Percentiles rank a stretch among this genome's conserved stretches.
These are phyloP conservation scores for Isichthys henryi DNA, from an alignment of 2,113 vertebrate species.

Conservation along the genomic window DNA sequence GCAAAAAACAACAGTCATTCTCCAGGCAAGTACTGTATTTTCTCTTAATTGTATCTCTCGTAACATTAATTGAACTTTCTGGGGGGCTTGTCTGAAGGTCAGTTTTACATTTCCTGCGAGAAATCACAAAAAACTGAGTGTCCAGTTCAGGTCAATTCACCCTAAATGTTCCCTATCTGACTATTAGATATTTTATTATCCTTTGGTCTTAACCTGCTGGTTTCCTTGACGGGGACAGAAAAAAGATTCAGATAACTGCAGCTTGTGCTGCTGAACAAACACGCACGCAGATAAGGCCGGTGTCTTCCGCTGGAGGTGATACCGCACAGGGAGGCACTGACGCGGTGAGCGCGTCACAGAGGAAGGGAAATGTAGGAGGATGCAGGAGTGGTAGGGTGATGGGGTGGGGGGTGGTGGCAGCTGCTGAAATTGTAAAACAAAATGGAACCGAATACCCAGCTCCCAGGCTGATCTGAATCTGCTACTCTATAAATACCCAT, in stretches of 20 bases:
- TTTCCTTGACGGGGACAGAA: background rate
- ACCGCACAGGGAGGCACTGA: background rate
- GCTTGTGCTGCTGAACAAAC: background rate
- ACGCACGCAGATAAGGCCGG: background rate
- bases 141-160: background rate
- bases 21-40: background rate
- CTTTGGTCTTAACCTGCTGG: background rate
- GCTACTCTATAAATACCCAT: constrained; percentile 21
- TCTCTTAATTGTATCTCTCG: no score
- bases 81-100: background rate
- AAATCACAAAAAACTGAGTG: background rate
- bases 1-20: background rate
- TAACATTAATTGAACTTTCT: background rate
- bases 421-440: constrained; percentile 8
- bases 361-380: background rate
- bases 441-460: constrained; percentile 2
- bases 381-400: background rate
- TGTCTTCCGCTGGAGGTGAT: background rate
- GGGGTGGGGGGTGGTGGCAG: background rate
- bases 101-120: background rate
- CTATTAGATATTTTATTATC: background rate
- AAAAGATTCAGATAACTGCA: background rate
- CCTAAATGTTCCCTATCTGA: background rate
- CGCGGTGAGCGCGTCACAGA: background rate
- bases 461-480: background rate